Percentiles rank a stretch among this genome's conserved stretches.
These are phyloP conservation scores for Enteromius anoplus DNA, from an alignment of 2,797 vertebrate genomes.

Conservation along the genomic window DNA sequence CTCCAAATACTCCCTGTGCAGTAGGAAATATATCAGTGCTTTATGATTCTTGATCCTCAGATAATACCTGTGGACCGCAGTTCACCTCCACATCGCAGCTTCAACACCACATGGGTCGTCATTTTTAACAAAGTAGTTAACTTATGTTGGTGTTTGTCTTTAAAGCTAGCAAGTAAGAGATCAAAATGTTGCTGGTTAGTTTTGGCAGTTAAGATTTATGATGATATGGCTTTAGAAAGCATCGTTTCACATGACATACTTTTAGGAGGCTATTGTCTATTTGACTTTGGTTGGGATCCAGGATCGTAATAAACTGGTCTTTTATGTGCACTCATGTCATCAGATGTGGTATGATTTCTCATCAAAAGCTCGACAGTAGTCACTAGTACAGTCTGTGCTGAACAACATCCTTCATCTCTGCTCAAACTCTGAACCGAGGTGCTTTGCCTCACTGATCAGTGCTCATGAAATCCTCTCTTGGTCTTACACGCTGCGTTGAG, in stretches of 20 bases:
- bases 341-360: not conserved
- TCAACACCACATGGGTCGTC: slow-evolving; percentile 9
- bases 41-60: slow-evolving; percentile 7
- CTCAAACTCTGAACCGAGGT: slow-evolving; percentile 47
- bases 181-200: not conserved
- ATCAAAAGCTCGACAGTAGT: not conserved
- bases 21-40: not conserved
- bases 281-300: slow-evolving; percentile 42
- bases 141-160: too few relatives aligned
- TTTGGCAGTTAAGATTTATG: not conserved
- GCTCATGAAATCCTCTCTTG: not conserved
- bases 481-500: not conserved
- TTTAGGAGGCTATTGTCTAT: not conserved
- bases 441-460: slow-evolving; percentile 35
- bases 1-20: slow-evolving; percentile 35
- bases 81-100: slow-evolving; percentile 37
- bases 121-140: too few relatives aligned
- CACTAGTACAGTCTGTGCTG: slow-evolving; percentile 37
- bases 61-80: slow-evolving; percentile 28
- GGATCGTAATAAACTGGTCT: slow-evolving; percentile 3
- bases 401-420: slow-evolving; percentile 46
- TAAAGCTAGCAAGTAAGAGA: too few relatives aligned
- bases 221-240: not conserved
- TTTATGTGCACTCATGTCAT: not conserved
- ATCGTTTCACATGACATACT: not conserved